Percentiles rank a stretch among this genome's conserved stretches.
phyloP scores from a whole-genome alignment of 2,888 invertebrate species.

The Pandemis cinnamomeana region DNA sequence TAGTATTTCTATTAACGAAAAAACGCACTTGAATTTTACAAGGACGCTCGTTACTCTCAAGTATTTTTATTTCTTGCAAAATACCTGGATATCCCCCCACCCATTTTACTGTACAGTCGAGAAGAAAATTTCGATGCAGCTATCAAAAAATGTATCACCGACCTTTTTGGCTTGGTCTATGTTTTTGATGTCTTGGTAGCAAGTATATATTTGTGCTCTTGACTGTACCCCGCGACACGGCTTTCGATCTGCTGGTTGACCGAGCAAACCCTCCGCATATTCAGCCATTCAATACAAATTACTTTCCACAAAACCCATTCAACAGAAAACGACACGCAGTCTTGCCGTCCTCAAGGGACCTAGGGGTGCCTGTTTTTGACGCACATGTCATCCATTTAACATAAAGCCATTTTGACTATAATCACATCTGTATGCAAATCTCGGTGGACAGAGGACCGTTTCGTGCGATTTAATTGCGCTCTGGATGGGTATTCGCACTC shows the following conservation, averaged over 20 bases:
- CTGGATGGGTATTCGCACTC: slow-evolving; percentile 42
- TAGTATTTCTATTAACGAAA: slow-evolving; percentile 32
- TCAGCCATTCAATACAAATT: slow-evolving; percentile 7
- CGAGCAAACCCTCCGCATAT: neutral
- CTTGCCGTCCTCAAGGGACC: slow-evolving; percentile 30
- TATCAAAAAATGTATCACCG: too few species aligned
- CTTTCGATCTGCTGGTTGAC: neutral
- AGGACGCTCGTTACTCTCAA: neutral
- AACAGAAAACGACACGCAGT: slow-evolving; percentile 34
- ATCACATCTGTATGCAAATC: slow-evolving; percentile 42
- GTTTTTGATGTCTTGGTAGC: too few species aligned
- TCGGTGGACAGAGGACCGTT: slow-evolving; percentile 38
- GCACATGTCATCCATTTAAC: slow-evolving; percentile 39
- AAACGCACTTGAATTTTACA: slow-evolving; percentile 9
- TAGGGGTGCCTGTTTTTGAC: slow-evolving; percentile 35
- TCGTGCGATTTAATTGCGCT: slow-evolving; percentile 40
- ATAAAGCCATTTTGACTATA: slow-evolving; percentile 42
- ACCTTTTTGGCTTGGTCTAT: neutral
- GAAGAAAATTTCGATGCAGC: too few species aligned
- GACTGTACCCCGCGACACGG: too few species aligned
- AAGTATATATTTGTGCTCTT: too few species aligned
- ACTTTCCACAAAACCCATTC: slow-evolving; percentile 21
- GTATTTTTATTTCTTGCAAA: neutral
- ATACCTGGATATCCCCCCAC: too few species aligned
- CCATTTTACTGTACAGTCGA: too few species aligned